These are phyloP conservation scores for Dolichallabes microphthalmus DNA, from an alignment of 2,113 vertebrate species.

Conservation along the genomic window DNA sequence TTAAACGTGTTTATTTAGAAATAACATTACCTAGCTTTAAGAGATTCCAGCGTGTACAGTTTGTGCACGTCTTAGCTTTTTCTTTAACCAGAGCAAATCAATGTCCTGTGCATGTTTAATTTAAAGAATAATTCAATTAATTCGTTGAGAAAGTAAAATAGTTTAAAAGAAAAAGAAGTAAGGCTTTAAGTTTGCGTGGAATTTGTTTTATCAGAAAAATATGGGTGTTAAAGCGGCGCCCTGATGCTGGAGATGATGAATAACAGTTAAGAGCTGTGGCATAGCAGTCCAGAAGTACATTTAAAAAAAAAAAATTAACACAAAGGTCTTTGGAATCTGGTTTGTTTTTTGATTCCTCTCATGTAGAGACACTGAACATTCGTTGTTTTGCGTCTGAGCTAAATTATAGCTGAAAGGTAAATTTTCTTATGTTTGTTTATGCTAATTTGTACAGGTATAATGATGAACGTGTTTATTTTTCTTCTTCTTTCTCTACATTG, in stretches of 20 bases:
- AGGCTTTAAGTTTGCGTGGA: not conserved
- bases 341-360: not conserved
- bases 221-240: not conserved
- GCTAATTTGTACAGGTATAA: not conserved
- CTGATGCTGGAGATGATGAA: conserved; percentile 12
- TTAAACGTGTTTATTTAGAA: not conserved
- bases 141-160: not conserved
- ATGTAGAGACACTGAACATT: not conserved
- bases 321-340: not conserved
- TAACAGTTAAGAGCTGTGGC: conserved; percentile 14
- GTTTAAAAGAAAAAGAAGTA: not conserved
- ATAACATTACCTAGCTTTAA: not conserved
- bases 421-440: not conserved
- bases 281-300: not conserved
- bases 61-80: not conserved
- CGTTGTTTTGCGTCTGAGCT: not conserved
- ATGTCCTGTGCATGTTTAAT: not conserved
- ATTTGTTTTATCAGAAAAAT: not conserved
- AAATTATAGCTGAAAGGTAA: conserved; percentile 3
- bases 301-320: too few relatives aligned
- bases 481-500: not conserved
- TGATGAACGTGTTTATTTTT: not conserved
- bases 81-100: not conserved
- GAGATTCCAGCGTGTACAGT: not conserved
- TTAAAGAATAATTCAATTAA: not conserved